A percentile compares a stretch with the other conserved stretches of the same genome.
phyloP scores from a whole-genome alignment of 2,797 vertebrate genomes.

The Gallinago stenura region DNA sequence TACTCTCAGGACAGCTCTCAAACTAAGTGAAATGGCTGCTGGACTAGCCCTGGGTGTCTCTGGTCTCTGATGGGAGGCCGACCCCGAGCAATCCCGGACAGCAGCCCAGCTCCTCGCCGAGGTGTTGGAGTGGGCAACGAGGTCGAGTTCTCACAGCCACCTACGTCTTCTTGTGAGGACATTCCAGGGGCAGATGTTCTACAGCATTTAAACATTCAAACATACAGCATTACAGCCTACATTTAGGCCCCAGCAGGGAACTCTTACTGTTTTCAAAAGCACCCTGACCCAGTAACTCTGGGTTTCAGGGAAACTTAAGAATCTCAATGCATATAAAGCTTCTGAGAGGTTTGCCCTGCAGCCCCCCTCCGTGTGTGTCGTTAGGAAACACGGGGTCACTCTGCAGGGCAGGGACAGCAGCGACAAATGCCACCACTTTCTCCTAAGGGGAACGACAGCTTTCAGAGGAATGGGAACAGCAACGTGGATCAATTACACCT shows the following conservation, averaged over 20 bases:
- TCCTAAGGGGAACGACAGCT: background rate
- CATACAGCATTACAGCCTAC: background rate
- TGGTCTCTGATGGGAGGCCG: background rate
- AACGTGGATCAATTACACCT: background rate
- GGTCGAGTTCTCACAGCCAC: background rate
- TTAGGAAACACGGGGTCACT: accelerated
- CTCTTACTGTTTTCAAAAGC: accelerated
- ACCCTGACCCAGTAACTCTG: background rate
- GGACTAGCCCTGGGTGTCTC: background rate
- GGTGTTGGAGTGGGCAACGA: background rate
- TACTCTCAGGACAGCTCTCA: background rate
- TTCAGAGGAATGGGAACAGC: background rate
- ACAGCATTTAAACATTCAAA: background rate
- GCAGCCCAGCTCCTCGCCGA: background rate
- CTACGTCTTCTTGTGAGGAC: background rate
- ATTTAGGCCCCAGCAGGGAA: background rate
- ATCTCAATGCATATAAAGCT: accelerated
- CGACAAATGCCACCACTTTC: background rate
- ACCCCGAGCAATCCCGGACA: accelerated
- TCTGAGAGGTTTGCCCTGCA: background rate
- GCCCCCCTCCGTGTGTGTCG: accelerated
- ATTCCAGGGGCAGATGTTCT: background rate
- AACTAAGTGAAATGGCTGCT: background rate
- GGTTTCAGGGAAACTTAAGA: background rate
- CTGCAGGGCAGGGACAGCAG: background rate